Evolutionary conservation across 2,113 vertebrate species (phyloP).

Genomic region (Dascyllus trimaculatus): DNA sequence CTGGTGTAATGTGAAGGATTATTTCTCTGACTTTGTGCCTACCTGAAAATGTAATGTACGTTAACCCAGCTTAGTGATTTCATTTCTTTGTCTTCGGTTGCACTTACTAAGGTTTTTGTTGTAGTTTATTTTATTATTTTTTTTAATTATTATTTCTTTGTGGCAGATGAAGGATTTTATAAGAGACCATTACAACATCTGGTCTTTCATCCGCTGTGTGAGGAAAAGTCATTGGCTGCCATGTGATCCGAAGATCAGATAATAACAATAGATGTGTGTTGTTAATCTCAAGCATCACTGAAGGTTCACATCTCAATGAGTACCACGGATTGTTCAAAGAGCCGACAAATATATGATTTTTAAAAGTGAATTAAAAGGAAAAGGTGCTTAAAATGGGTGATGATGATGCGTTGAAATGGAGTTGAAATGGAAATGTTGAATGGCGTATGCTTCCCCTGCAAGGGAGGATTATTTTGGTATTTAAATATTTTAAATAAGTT

Average conservation of each 20-base stretch:
- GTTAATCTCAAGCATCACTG: slow-evolving; percentile 47
- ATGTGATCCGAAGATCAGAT: slow-evolving; percentile 39
- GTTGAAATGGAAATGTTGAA: slow-evolving; percentile 38
- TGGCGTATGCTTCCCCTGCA: slow-evolving; percentile 28
- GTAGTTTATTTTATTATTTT: slow-evolving; percentile 5
- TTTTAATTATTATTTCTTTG: neutral
- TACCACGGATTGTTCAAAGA: slow-evolving; percentile 53
- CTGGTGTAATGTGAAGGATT: slow-evolving; percentile 65
- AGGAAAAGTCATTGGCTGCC: slow-evolving; percentile 53
- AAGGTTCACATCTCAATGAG: slow-evolving; percentile 42
- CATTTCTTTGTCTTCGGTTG: slow-evolving; percentile 69
- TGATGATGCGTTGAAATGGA: slow-evolving; percentile 56
- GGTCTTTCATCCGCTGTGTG: slow-evolving; percentile 44
- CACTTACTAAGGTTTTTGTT: slow-evolving; percentile 55
- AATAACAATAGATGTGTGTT: slow-evolving; percentile 60
- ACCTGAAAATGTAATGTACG: slow-evolving; percentile 76
- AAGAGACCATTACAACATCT: slow-evolving; percentile 49
- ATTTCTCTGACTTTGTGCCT: slow-evolving; percentile 79
- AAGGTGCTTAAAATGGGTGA: slow-evolving; percentile 59
- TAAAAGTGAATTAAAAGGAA: slow-evolving; percentile 67
- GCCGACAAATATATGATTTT: slow-evolving; percentile 60
- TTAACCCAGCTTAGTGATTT: slow-evolving; percentile 65
- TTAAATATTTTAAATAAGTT: slow-evolving; percentile 34
- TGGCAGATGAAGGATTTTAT: slow-evolving; percentile 67
- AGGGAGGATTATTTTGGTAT: slow-evolving; percentile 50